These are phyloP conservation scores for Conchocele bisecta DNA, from an alignment of 2,888 invertebrate genomes.

Conservation along the genomic window DNA sequence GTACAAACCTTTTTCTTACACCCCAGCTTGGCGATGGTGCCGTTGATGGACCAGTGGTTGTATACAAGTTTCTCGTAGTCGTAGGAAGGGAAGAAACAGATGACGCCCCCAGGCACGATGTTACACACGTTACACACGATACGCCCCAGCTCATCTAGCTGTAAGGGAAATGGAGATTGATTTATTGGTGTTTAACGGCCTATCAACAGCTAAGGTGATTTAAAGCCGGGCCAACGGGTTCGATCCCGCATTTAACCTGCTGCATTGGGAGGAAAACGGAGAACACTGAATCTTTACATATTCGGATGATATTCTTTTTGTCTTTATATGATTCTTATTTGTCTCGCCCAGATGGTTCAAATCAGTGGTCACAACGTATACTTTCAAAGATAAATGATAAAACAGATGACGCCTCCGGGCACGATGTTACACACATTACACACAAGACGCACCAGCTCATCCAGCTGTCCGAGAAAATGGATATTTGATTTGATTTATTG, in stretches of 20 bases:
- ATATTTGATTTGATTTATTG: too few relatives aligned
- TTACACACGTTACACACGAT: conserved; percentile 90
- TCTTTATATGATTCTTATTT: too few relatives aligned
- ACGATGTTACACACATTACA: conserved; percentile 90
- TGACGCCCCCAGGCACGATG: conserved; percentile 93
- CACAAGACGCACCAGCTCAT: conserved; percentile 87
- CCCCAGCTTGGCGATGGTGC: conserved; percentile 87
- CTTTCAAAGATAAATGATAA: too few relatives aligned
- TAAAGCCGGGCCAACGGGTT: too few relatives aligned
- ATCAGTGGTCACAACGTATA: too few relatives aligned
- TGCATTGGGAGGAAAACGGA: not conserved
- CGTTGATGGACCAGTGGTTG: conserved; percentile 86
- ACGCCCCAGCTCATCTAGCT: conserved; percentile 86
- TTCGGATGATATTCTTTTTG: too few relatives aligned
- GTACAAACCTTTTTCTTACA: conserved; percentile 86
- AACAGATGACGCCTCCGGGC: conserved; percentile 96
- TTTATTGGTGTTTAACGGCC: too few relatives aligned
- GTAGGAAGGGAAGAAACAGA: conserved; percentile 97
- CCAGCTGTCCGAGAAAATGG: conserved; percentile 83
- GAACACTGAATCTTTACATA: too few relatives aligned
- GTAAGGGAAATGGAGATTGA: conserved; percentile 23
- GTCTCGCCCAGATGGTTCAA: too few relatives aligned
- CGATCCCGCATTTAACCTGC: too few relatives aligned
- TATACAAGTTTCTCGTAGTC: conserved; percentile 90
- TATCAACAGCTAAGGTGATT: too few relatives aligned